A percentile compares a stretch with the other conserved stretches of the same genome.
Conservation (phyloP, 2,113 vertebrate species). For the Calcarius ornatus region DNA sequence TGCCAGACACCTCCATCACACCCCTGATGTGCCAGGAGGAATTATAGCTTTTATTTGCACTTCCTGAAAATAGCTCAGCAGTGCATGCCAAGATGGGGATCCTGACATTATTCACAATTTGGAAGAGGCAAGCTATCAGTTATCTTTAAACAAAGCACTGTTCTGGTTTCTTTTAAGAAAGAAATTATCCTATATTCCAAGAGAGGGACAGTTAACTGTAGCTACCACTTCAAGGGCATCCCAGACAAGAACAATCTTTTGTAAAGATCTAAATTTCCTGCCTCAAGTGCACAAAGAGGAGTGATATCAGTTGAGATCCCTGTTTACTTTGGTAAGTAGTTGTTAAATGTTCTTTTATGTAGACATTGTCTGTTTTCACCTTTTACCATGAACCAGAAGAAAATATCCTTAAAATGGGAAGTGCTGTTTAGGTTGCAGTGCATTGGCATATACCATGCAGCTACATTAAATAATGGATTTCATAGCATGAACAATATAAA, state of each 20-base stretch:
- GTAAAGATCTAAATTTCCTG: not conserved
- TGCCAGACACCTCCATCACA: conserved; percentile 27
- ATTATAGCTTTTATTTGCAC: not conserved
- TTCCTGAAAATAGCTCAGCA: not conserved
- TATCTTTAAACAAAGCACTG: not conserved
- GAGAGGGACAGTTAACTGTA: not conserved
- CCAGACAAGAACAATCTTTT: not conserved
- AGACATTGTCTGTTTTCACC: not conserved
- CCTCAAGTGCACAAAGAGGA: not conserved
- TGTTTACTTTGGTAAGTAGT: not conserved
- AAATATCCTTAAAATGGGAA: not conserved
- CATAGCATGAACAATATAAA: not conserved
- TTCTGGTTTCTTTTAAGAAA: not conserved
- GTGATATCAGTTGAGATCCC: not conserved
- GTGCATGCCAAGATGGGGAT: not conserved
- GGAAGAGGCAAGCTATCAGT: not conserved
- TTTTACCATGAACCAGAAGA: not conserved
- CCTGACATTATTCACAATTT: conserved; percentile 8
- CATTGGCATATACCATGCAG: not conserved
- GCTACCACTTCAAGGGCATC: not conserved
- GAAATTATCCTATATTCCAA: not conserved
- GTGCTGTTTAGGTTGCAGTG: not conserved
- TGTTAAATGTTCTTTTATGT: not conserved
- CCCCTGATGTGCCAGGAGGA: conserved; percentile 11
- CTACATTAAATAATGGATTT: not conserved